Conservation (phyloP, 2,113 vertebrate species). For the Rhadina sibilatrix region DNA sequence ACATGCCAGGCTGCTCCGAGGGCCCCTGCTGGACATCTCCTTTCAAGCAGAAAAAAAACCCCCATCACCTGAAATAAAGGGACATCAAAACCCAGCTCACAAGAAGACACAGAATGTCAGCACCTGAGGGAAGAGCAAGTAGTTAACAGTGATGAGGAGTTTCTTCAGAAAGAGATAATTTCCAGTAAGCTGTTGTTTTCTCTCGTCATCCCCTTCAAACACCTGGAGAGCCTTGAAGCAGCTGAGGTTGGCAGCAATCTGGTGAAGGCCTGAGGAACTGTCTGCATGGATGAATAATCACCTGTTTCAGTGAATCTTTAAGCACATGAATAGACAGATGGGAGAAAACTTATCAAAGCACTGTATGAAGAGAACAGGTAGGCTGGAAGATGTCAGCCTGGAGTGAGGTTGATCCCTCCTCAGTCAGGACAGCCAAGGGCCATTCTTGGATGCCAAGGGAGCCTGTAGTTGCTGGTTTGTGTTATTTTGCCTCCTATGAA, state of each 20-base stretch:
- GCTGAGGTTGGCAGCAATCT: not conserved
- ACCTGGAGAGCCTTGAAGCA: not conserved
- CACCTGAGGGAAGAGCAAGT: not conserved
- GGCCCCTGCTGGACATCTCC: not conserved
- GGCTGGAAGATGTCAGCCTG: not conserved
- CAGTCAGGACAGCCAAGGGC: not conserved
- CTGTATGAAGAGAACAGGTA: not conserved
- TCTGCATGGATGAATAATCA: not conserved
- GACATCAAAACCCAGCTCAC: not conserved
- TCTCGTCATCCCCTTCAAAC: not conserved
- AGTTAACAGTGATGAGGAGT: not conserved
- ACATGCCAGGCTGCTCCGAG: fast-evolving
- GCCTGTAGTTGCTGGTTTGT: not conserved
- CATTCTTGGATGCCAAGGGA: not conserved
- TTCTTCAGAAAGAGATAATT: not conserved
- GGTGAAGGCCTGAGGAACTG: slow-evolving; percentile 15
- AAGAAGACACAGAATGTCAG: not conserved
- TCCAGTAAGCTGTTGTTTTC: not conserved
- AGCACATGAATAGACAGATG: not conserved
- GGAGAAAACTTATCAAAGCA: not conserved
- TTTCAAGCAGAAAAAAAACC: not conserved
- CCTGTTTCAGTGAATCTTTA: not conserved
- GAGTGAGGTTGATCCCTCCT: not conserved
- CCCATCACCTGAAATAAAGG: not conserved
- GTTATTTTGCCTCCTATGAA: not conserved